Conservation (phyloP, 2,113 vertebrate genomes). For the Boulengeromyrus knoepffleri region DNA sequence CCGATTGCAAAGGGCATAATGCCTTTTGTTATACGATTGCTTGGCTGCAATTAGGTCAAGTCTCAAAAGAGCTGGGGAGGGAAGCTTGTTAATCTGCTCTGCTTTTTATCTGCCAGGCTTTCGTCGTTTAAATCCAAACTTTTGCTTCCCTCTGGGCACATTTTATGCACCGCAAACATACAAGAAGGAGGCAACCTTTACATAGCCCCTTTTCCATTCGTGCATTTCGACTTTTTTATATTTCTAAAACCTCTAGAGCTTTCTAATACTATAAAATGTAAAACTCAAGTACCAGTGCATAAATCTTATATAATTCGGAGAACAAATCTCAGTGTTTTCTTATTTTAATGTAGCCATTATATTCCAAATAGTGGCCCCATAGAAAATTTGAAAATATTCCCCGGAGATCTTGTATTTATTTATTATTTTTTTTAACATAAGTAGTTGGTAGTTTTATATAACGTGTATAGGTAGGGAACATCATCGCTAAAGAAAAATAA, state of each 20-base stretch:
- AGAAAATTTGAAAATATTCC: neutral
- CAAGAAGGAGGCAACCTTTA: neutral
- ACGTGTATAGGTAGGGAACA: neutral
- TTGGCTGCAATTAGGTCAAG: slow-evolving; percentile 16
- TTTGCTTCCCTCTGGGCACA: neutral
- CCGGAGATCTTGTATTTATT: neutral
- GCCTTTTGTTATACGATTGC: slow-evolving; percentile 9
- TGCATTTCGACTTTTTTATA: neutral
- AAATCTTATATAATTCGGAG: neutral
- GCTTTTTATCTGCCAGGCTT: neutral
- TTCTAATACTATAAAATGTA: neutral
- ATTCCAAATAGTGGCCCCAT: neutral
- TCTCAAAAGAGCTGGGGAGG: neutral
- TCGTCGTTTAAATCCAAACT: slow-evolving; percentile 7
- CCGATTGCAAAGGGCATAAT: neutral
- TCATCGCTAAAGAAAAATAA: neutral
- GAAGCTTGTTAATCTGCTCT: slow-evolving; percentile 7
- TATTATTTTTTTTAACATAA: neutral
- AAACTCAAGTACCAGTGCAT: neutral
- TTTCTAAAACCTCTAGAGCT: neutral
- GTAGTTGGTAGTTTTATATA: neutral
- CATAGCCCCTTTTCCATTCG: too few species aligned
- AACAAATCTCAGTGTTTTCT: neutral
- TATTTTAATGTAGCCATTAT: neutral
- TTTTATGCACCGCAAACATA: slow-evolving; percentile 5